A percentile compares a stretch with the other conserved stretches of the same genome.
phyloP scores from a whole-genome alignment of 1,140 invertebrate species.

The Hyposmocoma kahamanoa region DNA sequence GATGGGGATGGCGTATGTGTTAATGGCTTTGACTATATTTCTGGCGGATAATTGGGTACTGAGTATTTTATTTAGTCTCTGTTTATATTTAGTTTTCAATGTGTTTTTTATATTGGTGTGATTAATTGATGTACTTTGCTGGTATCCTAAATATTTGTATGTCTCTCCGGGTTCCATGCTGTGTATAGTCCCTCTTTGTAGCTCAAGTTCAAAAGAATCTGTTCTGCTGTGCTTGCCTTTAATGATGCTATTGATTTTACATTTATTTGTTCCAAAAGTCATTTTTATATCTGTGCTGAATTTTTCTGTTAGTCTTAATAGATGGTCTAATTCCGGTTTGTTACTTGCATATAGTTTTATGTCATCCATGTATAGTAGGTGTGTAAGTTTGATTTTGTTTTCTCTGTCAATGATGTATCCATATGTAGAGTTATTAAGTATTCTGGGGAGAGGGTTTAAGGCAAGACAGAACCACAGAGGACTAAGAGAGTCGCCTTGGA shows the following conservation, averaged over 20 bases:
- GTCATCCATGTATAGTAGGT: constrained; percentile 8
- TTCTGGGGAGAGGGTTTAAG: too few relatives aligned
- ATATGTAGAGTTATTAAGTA: too few relatives aligned
- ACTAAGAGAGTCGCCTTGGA: constrained; percentile 2
- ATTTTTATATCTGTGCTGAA: not conserved
- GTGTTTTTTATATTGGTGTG: constrained; percentile 6
- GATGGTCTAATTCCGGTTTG: not conserved
- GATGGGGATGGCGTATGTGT: constrained; percentile 9
- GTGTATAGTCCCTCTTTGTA: too few relatives aligned
- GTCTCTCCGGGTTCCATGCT: not conserved
- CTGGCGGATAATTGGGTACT: constrained; percentile 11
- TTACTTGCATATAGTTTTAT: not conserved
- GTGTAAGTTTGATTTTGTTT: too few relatives aligned
- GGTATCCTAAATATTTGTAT: constrained; percentile 14
- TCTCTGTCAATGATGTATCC: too few relatives aligned
- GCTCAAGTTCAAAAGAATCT: too few relatives aligned
- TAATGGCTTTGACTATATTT: constrained; percentile 12
- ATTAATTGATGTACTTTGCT: constrained; percentile 4
- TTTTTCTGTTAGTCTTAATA: not conserved
- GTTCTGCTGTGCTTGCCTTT: too few relatives aligned
- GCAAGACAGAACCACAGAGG: not conserved
- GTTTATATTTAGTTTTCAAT: constrained; percentile 8
- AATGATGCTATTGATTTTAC: constrained; percentile 3
- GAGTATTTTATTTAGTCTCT: constrained; percentile 5
- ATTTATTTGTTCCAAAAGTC: constrained; percentile 2